Conservation (phyloP, 2,888 invertebrate genomes). For the Drosophila helvetica region DNA sequence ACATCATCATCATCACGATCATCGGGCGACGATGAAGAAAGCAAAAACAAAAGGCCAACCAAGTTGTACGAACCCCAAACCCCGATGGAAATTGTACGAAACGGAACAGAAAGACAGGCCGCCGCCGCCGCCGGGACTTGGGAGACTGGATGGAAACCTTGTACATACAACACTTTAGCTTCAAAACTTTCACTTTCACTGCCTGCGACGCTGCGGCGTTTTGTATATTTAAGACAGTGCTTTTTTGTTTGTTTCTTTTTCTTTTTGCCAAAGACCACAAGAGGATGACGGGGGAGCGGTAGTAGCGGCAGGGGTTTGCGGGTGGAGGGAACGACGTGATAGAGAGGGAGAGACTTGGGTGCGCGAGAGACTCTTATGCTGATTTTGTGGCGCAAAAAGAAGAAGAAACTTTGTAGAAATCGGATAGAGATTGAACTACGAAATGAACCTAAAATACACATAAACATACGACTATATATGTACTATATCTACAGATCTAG, state of each 20-base stretch:
- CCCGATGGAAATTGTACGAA: background rate
- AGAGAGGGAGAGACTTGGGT: conserved; percentile 12
- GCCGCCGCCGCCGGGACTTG: conserved; percentile 20
- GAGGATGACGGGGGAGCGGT: conserved; percentile 35
- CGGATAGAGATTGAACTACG: conserved; percentile 19
- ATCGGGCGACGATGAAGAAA: conserved; percentile 8
- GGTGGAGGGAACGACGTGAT: conserved; percentile 3
- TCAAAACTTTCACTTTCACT: conserved; percentile 78
- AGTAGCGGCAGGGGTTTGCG: conserved; percentile 23
- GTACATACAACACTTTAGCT: conserved; percentile 50
- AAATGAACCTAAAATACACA: conserved; percentile 16
- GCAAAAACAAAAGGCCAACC: conserved; percentile 49
- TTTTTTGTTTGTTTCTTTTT: conserved; percentile 46
- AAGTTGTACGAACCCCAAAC: conserved; percentile 27
- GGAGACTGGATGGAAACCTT: conserved; percentile 55
- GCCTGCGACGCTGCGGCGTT: conserved; percentile 50
- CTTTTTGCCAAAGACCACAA: conserved; percentile 65
- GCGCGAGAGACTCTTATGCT: conserved; percentile 68
- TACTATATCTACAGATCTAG: background rate
- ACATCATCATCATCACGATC: background rate
- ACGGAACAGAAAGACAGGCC: conserved; percentile 20
- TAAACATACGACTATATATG: background rate
- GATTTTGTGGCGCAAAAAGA: conserved; percentile 66
- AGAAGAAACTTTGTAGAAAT: conserved; percentile 71
- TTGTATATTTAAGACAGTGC: conserved; percentile 32